Base-by-base conservation (phyloP, 2,113 vertebrate genomes). In the Cynopterus brachyotis region DNA sequence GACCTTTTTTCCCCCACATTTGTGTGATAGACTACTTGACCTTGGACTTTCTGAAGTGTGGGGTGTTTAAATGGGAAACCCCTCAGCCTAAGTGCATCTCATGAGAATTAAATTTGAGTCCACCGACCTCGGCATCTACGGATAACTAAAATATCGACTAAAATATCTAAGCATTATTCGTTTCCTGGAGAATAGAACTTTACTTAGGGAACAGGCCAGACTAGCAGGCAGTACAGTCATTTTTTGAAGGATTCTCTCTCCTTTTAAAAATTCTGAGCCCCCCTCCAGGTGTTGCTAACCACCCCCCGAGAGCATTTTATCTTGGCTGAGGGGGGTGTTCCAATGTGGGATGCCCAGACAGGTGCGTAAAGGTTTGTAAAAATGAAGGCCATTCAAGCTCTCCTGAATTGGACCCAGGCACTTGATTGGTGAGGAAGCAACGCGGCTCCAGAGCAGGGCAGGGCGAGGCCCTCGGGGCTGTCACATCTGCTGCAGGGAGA, bases 311-410 rank as follows among this genome's bases (percentile, higher is more conserved):
- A 60, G 26, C 42, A 55, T 37, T 80, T 92, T 53, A 40, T 92
- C 76, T 73, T 64, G n/a, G 82, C 50, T 73, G 32, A 59, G 55
- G 17, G 3, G 28, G 9, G 0, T 59, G 20, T 78, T 75, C 67
- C 19, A 16, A 37, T 73, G 50, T 37, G 59, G 12, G 57, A 45
- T 12, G 32, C 22, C 76, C 35, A 40, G 47, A 15, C 4, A 76
- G 35, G 53, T 40, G 55, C 28, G 9, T 50, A 42, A 81, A 42
- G 12, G 19, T 57, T 90, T 69, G 55, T 80, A 40, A 64, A 84
- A 84, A 95, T 78, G 35, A 91, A 90, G 83, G 64, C 42, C 83
- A 50, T 78, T 87, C 12, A 57, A 88, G 84, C 28, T 73, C 80
- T 67, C 20, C 17, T 87, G 59, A 69, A 32, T 42, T 12, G 66